These are phyloP conservation scores for Agrilus biguttatus DNA, from an alignment of 2,888 invertebrate species.

Conservation along the genomic window DNA sequence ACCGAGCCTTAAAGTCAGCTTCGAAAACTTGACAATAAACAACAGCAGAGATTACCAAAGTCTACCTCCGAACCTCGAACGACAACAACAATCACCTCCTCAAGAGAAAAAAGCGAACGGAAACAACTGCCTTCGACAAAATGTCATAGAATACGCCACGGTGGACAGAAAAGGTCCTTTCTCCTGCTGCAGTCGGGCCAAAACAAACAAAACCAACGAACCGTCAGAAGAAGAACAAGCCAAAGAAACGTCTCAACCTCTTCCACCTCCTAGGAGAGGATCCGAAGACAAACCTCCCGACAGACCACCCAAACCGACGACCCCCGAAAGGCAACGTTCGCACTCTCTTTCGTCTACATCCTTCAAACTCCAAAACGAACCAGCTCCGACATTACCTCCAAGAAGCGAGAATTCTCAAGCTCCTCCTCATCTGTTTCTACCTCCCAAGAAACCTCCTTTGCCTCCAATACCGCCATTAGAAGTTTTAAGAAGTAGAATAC, in stretches of 20 bases:
- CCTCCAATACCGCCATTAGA: slow-evolving; percentile 55
- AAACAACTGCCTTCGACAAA: slow-evolving; percentile 13
- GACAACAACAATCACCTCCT: slow-evolving; percentile 1
- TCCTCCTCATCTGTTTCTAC: slow-evolving; percentile 40
- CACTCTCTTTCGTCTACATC: slow-evolving; percentile 33
- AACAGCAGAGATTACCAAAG: slow-evolving; percentile 6
- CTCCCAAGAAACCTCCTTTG: slow-evolving; percentile 58
- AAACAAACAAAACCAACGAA: slow-evolving; percentile 34
- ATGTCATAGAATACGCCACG: slow-evolving; percentile 57
- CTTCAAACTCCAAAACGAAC: slow-evolving; percentile 19
- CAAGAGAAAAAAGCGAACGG: slow-evolving; percentile 4
- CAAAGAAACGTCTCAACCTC: slow-evolving; percentile 25
- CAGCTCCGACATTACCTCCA: slow-evolving; percentile 40
- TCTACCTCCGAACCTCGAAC: slow-evolving; percentile 3
- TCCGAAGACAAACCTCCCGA: slow-evolving; percentile 48
- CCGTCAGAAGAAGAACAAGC: slow-evolving; percentile 22
- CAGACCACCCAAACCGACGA: slow-evolving; percentile 48
- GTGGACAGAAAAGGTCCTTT: slow-evolving; percentile 57
- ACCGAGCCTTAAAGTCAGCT: slow-evolving; percentile 32
- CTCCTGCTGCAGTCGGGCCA: slow-evolving; percentile 52
- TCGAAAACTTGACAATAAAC: slow-evolving; percentile 14
- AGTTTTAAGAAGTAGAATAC: slow-evolving; percentile 41
- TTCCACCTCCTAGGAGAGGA: slow-evolving; percentile 48
- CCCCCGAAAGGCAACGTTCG: slow-evolving; percentile 40
- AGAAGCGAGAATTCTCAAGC: slow-evolving; percentile 31